These are phyloP conservation scores for Orchestes rusci DNA, from an alignment of 2,888 invertebrate species.

Conservation along the genomic window DNA sequence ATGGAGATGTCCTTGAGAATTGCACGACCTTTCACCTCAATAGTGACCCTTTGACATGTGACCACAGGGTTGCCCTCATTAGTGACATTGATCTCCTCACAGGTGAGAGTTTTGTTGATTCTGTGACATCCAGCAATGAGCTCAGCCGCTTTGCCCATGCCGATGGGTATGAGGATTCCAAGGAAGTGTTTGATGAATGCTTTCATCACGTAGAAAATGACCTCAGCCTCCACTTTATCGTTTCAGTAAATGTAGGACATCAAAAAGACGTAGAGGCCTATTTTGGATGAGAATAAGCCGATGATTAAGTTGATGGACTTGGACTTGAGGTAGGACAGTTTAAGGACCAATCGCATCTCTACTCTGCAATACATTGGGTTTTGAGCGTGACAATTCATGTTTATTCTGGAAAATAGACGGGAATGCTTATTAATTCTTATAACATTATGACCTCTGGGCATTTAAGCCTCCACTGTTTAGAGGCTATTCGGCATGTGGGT, in stretches of 20 bases:
- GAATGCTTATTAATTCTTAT: no score
- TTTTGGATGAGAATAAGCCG: constrained; percentile 34
- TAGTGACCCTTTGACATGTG: constrained; percentile 29
- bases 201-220: constrained; percentile 84
- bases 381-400: no score
- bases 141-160: constrained; percentile 73
- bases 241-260: constrained; percentile 61
- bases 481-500: no score
- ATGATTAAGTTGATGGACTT: constrained; percentile 14
- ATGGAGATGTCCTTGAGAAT: constrained; percentile 44
- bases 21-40: constrained; percentile 24
- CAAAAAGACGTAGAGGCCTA: constrained; percentile 38
- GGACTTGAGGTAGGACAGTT: constrained; percentile 30
- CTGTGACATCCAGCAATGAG: constrained; percentile 65
- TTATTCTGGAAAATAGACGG: no score
- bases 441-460: no score
- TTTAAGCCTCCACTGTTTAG: no score
- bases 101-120: constrained; percentile 51
- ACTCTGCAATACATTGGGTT: no score
- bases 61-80: constrained; percentile 28
- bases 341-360: constrained; percentile 30
- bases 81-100: constrained; percentile 49
- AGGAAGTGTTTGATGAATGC: constrained; percentile 81
- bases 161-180: constrained; percentile 81
- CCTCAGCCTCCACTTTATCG: constrained; percentile 68